Base-by-base conservation (phyloP, 2,888 invertebrate species). In the Drosophila longiperda region DNA sequence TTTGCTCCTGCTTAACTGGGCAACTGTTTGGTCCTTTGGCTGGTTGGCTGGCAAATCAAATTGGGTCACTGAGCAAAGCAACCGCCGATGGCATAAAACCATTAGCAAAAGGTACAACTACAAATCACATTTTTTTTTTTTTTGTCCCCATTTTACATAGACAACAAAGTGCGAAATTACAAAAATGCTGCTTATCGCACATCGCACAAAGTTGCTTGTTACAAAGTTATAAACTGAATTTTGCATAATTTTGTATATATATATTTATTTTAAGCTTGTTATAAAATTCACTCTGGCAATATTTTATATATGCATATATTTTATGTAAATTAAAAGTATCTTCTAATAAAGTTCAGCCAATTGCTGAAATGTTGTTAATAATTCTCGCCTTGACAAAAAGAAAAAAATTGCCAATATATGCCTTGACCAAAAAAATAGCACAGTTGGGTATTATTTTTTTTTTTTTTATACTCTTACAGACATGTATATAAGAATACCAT, bases 41-140 rank as follows among this genome's bases (percentile, higher is more conserved):
- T 40, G 48, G 23, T 42, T 60, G 33, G 36, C 52, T 54, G 70
- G 26, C 64, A 76, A 76, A 65, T 76, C 50, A 61, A 58, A 58
- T 59, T 77, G 53, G 34, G 36, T 45, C 60, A 65, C 59, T 38
- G 32, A 52, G 32, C 58, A 75, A 68, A 60, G 59, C 63, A 59
- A 65, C 29, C 26, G 58, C 53, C 69, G 12, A 38, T 17, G 67
- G 55, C 48, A n/a, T 0, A n/a, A 42, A 20, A 53, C 23, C 36
- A 40, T 17, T 29, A 8, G 40, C 34, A 67, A 29, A n/a, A 42
- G 38, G 58, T n/a, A 54, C 4, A 26, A 23, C 20, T 32, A 8
- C 36, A 11, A 17, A 7, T 17, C 32, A 38, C 40, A 36, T 23
- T 64, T 49, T 49, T 32, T 48, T 60, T 49, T 42, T 49, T 32